Evolutionary conservation across 1,140 invertebrate species (phyloP).

Genomic region (Brachionus rubens): DNA sequence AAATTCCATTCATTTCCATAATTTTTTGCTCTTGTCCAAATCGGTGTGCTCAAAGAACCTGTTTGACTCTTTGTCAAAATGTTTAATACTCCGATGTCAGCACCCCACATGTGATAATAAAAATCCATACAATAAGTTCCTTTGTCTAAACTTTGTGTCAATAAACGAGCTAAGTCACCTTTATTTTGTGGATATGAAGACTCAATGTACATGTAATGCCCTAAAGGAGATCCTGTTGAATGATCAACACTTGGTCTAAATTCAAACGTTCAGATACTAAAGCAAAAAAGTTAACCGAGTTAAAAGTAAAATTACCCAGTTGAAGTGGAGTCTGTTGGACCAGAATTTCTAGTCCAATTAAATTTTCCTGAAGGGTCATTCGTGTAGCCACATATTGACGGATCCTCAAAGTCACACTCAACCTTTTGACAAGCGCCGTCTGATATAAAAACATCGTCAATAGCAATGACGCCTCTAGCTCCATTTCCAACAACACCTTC

Average conservation of each 20-base stretch:
- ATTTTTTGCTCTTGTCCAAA: slow-evolving; percentile 42
- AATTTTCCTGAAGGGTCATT: slow-evolving; percentile 61
- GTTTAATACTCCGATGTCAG: slow-evolving; percentile 11
- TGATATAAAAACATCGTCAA: slow-evolving; percentile 26
- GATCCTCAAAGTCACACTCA: slow-evolving; percentile 44
- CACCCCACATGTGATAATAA: slow-evolving; percentile 55
- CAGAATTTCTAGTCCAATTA: slow-evolving; percentile 70
- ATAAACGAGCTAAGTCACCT: slow-evolving; percentile 15
- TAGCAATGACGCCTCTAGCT: slow-evolving; percentile 46
- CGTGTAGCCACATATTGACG: slow-evolving; percentile 20
- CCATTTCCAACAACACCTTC: slow-evolving; percentile 51
- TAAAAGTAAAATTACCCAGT: slow-evolving; percentile 50
- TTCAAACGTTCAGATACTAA: not conserved
- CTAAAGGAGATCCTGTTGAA: slow-evolving; percentile 51
- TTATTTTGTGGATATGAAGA: not conserved
- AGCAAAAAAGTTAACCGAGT: too few species aligned
- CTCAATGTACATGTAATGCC: slow-evolving; percentile 58
- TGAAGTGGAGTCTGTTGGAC: slow-evolving; percentile 63
- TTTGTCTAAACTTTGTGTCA: slow-evolving; percentile 22
- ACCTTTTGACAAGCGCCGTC: slow-evolving; percentile 31
- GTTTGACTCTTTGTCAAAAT: not conserved
- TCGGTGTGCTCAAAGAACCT: not conserved
- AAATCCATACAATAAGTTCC: slow-evolving; percentile 11
- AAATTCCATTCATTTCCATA: slow-evolving; percentile 24
- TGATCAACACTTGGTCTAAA: slow-evolving; percentile 56